These are phyloP conservation scores for Octodonta nipae DNA, from an alignment of 2,888 invertebrate genomes.

Conservation along the genomic window DNA sequence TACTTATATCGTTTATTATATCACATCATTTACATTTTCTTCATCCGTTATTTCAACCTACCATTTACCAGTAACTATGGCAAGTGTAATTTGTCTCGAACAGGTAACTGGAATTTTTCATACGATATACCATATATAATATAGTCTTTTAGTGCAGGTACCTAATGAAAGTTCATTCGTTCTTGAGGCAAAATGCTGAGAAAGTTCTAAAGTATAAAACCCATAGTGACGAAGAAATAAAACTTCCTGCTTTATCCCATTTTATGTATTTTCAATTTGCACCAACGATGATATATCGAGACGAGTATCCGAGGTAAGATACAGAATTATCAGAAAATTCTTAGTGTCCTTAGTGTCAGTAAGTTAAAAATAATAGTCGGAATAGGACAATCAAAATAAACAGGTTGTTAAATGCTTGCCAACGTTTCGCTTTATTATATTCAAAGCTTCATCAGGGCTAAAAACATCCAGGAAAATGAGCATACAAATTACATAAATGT, in stretches of 20 bases:
- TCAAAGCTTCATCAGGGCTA: too few relatives aligned
- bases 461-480: too few relatives aligned
- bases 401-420: too few relatives aligned
- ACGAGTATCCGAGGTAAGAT: constrained; percentile 65
- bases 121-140: background rate
- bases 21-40: too few relatives aligned
- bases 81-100: constrained; percentile 43
- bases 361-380: too few relatives aligned
- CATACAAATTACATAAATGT: too few relatives aligned
- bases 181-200: constrained; percentile 56
- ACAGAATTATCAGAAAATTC: too few relatives aligned
- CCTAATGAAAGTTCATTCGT: constrained; percentile 76
- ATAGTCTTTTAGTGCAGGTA: constrained; percentile 46
- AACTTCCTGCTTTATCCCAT: constrained; percentile 52
- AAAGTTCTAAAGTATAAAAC: constrained; percentile 41
- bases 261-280: constrained; percentile 77
- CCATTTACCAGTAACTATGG: constrained; percentile 43
- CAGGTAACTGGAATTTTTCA: constrained; percentile 35
- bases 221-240: constrained; percentile 25
- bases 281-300: constrained; percentile 72
- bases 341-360: too few relatives aligned
- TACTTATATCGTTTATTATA: too few relatives aligned
- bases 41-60: too few relatives aligned
- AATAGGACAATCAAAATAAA: too few relatives aligned
- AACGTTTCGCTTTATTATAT: too few relatives aligned